These are phyloP conservation scores for Rhincodon typus DNA, from an alignment of 2,797 vertebrate species.

Conservation along the genomic window DNA sequence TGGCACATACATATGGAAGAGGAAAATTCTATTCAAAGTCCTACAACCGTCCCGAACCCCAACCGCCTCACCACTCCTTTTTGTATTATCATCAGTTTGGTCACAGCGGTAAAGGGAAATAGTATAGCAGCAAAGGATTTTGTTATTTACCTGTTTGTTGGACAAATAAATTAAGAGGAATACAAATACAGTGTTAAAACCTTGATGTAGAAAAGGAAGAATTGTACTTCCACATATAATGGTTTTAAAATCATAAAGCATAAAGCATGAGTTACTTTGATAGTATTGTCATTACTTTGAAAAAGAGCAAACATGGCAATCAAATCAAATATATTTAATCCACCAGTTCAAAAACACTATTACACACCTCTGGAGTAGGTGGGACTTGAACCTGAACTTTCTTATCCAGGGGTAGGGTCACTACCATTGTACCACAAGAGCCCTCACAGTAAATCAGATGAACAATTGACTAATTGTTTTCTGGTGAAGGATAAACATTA, in stretches of 20 bases:
- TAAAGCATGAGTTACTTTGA: neutral
- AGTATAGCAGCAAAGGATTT: neutral
- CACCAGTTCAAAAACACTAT: too few species aligned
- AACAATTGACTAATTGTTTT: neutral
- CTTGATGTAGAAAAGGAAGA: neutral
- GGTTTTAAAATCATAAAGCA: neutral
- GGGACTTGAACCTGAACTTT: too few species aligned
- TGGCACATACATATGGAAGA: neutral
- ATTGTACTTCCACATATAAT: neutral
- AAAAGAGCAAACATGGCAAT: neutral
- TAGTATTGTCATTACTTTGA: neutral
- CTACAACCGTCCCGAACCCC: too few species aligned
- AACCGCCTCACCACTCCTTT: neutral
- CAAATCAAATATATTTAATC: neutral
- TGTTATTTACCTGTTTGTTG: neutral
- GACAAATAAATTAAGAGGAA: neutral
- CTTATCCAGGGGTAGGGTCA: too few species aligned
- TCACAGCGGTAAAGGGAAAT: neutral
- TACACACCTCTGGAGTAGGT: too few species aligned
- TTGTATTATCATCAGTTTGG: neutral
- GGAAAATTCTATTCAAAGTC: neutral
- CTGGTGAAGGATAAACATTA: neutral
- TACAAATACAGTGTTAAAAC: neutral
- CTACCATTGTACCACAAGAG: too few species aligned
- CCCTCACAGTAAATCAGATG: neutral